Percentiles rank a stretch among this genome's conserved stretches.
Evolutionary conservation across 2,797 vertebrate genomes (phyloP).

Genomic region (Eulemur coronatus): DNA sequence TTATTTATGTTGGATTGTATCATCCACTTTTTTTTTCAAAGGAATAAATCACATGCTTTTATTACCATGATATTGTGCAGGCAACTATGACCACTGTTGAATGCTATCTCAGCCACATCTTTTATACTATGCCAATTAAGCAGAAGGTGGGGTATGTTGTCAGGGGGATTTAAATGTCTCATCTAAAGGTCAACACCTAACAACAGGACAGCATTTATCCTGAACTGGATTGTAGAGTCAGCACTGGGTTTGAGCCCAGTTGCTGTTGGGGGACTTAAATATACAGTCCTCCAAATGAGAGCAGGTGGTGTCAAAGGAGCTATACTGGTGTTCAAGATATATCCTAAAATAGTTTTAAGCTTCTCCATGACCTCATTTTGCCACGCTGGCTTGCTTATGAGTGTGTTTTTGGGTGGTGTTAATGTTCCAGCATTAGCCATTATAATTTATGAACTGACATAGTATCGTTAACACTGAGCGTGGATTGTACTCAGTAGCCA

Average conservation of each 20-base stretch:
- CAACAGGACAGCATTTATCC: conserved; percentile 68
- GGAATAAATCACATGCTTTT: conserved; percentile 76
- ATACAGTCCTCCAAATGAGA: conserved; percentile 70
- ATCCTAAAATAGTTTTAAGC: conserved; percentile 73
- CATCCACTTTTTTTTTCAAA: conserved; percentile 66
- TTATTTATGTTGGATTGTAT: conserved; percentile 76
- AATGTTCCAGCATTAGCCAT: conserved; percentile 68
- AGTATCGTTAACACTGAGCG: conserved; percentile 60
- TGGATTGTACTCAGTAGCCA: conserved; percentile 61
- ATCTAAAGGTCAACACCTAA: conserved; percentile 78
- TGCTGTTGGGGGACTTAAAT: conserved; percentile 72
- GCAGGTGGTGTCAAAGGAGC: conserved; percentile 72
- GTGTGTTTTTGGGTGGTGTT: conserved; percentile 63
- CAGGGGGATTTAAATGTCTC: conserved; percentile 68
- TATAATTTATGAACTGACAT: conserved; percentile 60
- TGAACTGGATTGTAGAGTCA: conserved; percentile 71
- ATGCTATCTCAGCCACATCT: conserved; percentile 69
- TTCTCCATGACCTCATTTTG: conserved; percentile 62
- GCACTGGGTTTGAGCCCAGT: conserved; percentile 62
- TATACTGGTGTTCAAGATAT: conserved; percentile 32
- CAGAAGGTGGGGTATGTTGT: conserved; percentile 70
- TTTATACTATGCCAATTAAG: conserved; percentile 77
- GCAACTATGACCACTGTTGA: conserved; percentile 41
- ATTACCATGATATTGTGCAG: conserved; percentile 74
- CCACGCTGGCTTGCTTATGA: conserved; percentile 42